These are phyloP conservation scores for Empis livida DNA, from an alignment of 2,888 invertebrate genomes.

Conservation along the genomic window DNA sequence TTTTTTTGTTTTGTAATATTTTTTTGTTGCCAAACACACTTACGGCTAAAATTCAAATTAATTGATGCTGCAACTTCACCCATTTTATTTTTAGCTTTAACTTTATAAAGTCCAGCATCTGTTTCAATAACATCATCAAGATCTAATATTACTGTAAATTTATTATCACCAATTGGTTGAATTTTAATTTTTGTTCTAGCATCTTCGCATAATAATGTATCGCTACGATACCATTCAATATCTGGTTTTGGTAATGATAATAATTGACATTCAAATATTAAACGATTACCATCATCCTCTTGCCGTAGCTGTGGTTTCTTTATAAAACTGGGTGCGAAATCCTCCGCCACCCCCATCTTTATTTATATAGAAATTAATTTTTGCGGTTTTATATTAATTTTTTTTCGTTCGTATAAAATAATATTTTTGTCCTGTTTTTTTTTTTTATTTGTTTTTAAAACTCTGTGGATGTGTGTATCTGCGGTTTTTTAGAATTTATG, in stretches of 20 bases:
- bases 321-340: slow-evolving; percentile 96
- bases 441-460: too few species aligned
- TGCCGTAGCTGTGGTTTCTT: slow-evolving; percentile 95
- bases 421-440: slow-evolving; percentile 2
- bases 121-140: slow-evolving; percentile 92
- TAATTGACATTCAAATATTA: slow-evolving; percentile 89
- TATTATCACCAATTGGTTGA: slow-evolving; percentile 71
- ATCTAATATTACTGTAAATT: slow-evolving; percentile 82
- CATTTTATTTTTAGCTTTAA: slow-evolving; percentile 92
- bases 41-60: slow-evolving; percentile 95
- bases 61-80: slow-evolving; percentile 96
- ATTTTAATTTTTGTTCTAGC: slow-evolving; percentile 77
- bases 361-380: neutral
- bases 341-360: slow-evolving; percentile 47
- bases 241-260: slow-evolving; percentile 79
- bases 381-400: neutral
- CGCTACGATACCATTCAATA: slow-evolving; percentile 84
- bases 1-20: too few species aligned
- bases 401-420: neutral
- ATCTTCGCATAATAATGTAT: slow-evolving; percentile 71
- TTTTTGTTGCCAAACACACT: too few species aligned
- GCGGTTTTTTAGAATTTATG: too few species aligned
- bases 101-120: slow-evolving; percentile 92
- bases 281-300: slow-evolving; percentile 90
- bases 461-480: too few species aligned